Evolutionary conservation across 2,797 vertebrate genomes (phyloP).

Genomic region (Florisuga fusca): DNA sequence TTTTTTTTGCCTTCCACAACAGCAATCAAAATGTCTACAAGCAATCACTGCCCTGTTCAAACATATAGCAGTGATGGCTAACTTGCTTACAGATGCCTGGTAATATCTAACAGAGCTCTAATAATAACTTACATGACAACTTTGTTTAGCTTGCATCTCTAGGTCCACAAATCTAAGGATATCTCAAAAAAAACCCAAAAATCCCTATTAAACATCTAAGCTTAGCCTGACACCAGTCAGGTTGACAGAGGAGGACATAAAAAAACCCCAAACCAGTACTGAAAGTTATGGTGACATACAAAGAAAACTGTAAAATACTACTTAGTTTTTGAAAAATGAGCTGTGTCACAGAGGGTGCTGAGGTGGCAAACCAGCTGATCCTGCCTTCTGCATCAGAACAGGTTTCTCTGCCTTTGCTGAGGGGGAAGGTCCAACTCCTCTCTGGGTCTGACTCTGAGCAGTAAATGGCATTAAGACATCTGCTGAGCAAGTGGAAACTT

Average conservation of each 20-base stretch:
- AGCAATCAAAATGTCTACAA: not conserved
- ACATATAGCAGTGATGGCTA: not conserved
- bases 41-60: not conserved
- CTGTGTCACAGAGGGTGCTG: fast-evolving
- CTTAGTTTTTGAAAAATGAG: not conserved
- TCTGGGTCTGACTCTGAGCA: not conserved
- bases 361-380: not conserved
- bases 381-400: not conserved
- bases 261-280: not conserved
- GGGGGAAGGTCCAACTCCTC: not conserved
- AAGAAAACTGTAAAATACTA: not conserved
- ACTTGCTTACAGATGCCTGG: not conserved
- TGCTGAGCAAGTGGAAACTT: not conserved
- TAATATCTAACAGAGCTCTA: not conserved
- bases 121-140: not conserved
- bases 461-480: not conserved
- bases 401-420: not conserved
- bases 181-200: not conserved
- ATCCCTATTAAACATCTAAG: not conserved
- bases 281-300: not conserved
- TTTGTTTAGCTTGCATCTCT: not conserved
- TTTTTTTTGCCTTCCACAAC: not conserved
- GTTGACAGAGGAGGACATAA: not conserved
- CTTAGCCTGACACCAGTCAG: not conserved
- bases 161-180: not conserved